phyloP scores from a whole-genome alignment of 2,888 invertebrate species.

The Euplexia lucipara region DNA sequence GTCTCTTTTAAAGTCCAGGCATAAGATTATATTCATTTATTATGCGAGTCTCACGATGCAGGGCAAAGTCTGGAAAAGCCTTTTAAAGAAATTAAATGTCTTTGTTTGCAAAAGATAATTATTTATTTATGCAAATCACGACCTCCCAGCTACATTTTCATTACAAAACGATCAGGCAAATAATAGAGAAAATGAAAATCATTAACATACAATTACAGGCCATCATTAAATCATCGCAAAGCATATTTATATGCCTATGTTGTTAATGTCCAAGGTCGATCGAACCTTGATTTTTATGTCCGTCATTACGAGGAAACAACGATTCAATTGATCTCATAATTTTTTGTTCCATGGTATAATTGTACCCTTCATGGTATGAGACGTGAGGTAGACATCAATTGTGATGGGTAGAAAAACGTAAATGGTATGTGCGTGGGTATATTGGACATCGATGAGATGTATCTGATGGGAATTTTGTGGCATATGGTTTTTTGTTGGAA shows the following conservation, averaged over 20 bases:
- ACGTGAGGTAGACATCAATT: constrained; percentile 28
- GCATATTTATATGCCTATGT: constrained; percentile 24
- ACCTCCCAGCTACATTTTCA: constrained; percentile 8
- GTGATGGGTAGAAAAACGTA: constrained; percentile 24
- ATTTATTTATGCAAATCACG: not conserved
- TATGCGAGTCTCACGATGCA: too few species aligned
- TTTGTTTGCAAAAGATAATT: too few species aligned
- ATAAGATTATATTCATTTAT: too few species aligned
- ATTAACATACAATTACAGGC: constrained; percentile 34
- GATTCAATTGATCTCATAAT: constrained; percentile 49
- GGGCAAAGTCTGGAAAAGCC: too few species aligned
- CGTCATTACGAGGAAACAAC: constrained; percentile 63
- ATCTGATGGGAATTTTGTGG: not conserved
- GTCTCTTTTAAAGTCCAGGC: too few species aligned
- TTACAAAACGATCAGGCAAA: constrained; percentile 11
- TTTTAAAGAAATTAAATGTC: too few species aligned
- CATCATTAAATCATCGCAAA: constrained; percentile 26
- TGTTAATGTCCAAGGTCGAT: constrained; percentile 45
- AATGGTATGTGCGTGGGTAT: not conserved
- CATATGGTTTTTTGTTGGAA: constrained; percentile 2
- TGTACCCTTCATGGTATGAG: constrained; percentile 38
- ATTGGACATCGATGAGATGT: constrained; percentile 1
- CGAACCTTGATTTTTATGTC: constrained; percentile 59
- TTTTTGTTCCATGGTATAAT: constrained; percentile 55
- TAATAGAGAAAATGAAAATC: constrained; percentile 33